These are phyloP conservation scores for Anguilla marmorata DNA, from an alignment of 2,797 vertebrate genomes.

Conservation along the genomic window DNA sequence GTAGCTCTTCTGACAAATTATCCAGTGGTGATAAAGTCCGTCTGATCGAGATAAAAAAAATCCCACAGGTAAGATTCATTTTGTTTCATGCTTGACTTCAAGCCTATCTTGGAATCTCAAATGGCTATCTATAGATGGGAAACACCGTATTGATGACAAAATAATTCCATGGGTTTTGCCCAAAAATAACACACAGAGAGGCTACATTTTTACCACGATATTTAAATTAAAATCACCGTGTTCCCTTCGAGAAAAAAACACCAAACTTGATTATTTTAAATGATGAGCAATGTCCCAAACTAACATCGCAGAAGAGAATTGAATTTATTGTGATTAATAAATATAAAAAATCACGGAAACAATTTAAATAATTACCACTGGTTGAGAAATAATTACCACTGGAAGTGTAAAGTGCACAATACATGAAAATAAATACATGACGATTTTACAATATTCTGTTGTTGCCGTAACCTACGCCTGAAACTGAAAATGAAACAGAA, in stretches of 20 bases:
- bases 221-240: not conserved
- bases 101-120: conserved; percentile 28
- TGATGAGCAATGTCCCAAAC: not conserved
- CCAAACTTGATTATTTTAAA: not conserved
- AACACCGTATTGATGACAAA: conserved; percentile 28
- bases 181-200: not conserved
- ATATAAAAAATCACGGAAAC: not conserved
- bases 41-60: conserved; percentile 42
- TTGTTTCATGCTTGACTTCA: conserved; percentile 44
- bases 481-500: not conserved
- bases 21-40: conserved; percentile 35
- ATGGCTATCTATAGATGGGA: conserved; percentile 29
- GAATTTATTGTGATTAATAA: not conserved
- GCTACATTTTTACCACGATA: not conserved
- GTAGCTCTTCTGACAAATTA: conserved; percentile 37
- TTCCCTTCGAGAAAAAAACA: not conserved
- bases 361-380: not conserved
- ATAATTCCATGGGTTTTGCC: not conserved
- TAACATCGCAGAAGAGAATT: not conserved
- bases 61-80: conserved; percentile 37
- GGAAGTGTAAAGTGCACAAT: not conserved
- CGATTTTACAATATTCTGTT: conserved; percentile 17
- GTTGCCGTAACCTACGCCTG: not conserved
- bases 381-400: not conserved
- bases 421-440: not conserved